These are phyloP conservation scores for Hylia prasina DNA, from an alignment of 2,113 vertebrate species.

Conservation along the genomic window DNA sequence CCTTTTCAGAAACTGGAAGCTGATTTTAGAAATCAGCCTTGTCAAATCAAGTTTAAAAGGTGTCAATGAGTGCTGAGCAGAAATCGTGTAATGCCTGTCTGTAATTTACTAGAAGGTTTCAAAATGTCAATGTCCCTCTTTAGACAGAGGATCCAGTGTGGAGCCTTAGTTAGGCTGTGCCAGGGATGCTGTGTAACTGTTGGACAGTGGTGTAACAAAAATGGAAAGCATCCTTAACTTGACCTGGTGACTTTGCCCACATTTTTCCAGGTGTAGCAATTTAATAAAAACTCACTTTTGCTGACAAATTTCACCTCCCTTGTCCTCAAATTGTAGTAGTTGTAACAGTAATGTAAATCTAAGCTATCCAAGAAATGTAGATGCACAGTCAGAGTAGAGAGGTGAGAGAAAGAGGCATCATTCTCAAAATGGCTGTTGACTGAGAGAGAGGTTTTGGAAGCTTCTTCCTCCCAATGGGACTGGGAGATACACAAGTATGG, in stretches of 20 bases:
- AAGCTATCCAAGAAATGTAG: background rate
- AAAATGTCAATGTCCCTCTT: background rate
- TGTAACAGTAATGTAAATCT: background rate
- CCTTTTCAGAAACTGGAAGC: background rate
- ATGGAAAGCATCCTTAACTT: background rate
- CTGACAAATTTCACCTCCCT: background rate
- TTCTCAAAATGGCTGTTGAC: background rate
- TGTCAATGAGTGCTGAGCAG: background rate
- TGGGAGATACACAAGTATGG: background rate
- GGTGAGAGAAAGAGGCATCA: background rate
- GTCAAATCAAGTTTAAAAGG: background rate
- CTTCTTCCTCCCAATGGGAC: background rate
- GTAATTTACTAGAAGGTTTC: background rate
- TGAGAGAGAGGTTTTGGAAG: background rate
- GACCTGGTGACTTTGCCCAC: background rate
- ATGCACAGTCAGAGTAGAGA: background rate
- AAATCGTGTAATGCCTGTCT: background rate
- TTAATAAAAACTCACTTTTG: background rate
- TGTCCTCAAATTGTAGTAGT: background rate
- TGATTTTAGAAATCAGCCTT: background rate
- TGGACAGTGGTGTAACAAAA: background rate
- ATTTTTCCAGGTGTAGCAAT: background rate
- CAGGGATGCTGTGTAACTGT: background rate
- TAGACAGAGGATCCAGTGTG: background rate
- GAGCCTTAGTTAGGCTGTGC: background rate